Conservation (phyloP, 2,888 invertebrate species). For the Sinodicranocentrus sp. region DNA sequence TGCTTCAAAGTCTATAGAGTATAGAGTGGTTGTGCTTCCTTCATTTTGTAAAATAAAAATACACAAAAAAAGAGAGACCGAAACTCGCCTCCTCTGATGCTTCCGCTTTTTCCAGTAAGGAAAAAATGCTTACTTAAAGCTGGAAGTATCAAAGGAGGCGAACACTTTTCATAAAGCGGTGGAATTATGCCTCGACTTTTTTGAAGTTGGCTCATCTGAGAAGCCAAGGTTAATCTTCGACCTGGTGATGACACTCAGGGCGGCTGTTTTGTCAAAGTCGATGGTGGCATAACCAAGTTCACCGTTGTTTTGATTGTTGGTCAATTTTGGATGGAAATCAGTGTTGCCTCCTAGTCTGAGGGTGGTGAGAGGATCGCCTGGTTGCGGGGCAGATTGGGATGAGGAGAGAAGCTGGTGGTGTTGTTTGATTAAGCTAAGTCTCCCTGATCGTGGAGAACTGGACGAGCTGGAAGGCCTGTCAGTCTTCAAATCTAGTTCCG, state of each 20-base stretch:
- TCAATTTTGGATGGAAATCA: conserved; percentile 32
- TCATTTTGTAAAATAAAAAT: no score
- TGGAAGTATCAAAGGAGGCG: conserved; percentile 68
- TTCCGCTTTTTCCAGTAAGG: conserved; percentile 38
- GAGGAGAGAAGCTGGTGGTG: conserved; percentile 51
- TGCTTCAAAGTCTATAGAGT: no score
- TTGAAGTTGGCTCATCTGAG: conserved; percentile 42
- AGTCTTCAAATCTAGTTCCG: conserved; percentile 86
- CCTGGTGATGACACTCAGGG: conserved; percentile 80
- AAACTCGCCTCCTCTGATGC: conserved; percentile 61
- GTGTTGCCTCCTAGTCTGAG: conserved; percentile 9
- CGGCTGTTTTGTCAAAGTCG: conserved; percentile 95
- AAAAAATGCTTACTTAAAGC: conserved; percentile 39
- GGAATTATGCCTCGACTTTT: conserved; percentile 52
- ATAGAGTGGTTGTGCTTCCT: no score
- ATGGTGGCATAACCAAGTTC: conserved; percentile 89
- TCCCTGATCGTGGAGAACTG: conserved; percentile 49
- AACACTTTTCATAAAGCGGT: conserved; percentile 66
- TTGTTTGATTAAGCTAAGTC: conserved; percentile 27
- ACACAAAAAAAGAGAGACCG: not conserved
- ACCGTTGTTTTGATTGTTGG: conserved; percentile 47
- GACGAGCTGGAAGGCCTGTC: conserved; percentile 75
- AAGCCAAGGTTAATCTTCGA: conserved; percentile 74
- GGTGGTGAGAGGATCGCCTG: not conserved
- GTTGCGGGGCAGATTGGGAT: conserved; percentile 9